phyloP scores from a whole-genome alignment of 2,797 vertebrate species.

The Danio albolineatus region DNA sequence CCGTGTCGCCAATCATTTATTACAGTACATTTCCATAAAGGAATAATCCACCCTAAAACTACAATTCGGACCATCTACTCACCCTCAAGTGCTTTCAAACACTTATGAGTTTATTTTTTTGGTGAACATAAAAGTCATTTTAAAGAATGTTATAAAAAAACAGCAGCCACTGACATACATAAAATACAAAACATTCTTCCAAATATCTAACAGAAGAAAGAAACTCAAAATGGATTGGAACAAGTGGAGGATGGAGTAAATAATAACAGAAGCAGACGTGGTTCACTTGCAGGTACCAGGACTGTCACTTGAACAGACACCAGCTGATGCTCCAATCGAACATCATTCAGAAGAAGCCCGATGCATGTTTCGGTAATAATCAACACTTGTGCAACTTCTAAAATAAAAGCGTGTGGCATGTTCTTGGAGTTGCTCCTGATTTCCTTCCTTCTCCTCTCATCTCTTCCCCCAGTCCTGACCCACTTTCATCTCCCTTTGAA shows the following conservation, averaged over 20 bases:
- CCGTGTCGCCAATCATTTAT: too few species aligned
- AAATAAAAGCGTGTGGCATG: slow-evolving; percentile 45
- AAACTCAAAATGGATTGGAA: not conserved
- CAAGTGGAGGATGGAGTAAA: not conserved
- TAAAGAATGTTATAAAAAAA: too few species aligned
- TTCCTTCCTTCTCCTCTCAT: slow-evolving; percentile 39
- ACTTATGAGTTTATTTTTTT: too few species aligned
- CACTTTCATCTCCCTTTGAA: slow-evolving; percentile 68
- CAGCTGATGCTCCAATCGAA: slow-evolving; percentile 5
- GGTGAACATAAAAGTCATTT: too few species aligned
- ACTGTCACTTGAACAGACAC: not conserved
- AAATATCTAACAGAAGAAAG: not conserved
- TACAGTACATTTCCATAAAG: too few species aligned
- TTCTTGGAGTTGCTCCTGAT: slow-evolving; percentile 42
- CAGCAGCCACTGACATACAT: too few species aligned
- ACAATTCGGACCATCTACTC: too few species aligned
- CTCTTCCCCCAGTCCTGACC: slow-evolving; percentile 62
- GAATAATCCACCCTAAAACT: too few species aligned
- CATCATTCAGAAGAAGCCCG: not conserved
- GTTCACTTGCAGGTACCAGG: too few species aligned
- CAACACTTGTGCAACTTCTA: slow-evolving; percentile 29
- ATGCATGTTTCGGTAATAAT: slow-evolving; percentile 5
- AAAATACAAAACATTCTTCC: too few species aligned
- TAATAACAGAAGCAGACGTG: not conserved
- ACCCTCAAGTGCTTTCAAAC: too few species aligned